Conservation (phyloP, 2,113 vertebrate species). For the Lophius piscatorius region DNA sequence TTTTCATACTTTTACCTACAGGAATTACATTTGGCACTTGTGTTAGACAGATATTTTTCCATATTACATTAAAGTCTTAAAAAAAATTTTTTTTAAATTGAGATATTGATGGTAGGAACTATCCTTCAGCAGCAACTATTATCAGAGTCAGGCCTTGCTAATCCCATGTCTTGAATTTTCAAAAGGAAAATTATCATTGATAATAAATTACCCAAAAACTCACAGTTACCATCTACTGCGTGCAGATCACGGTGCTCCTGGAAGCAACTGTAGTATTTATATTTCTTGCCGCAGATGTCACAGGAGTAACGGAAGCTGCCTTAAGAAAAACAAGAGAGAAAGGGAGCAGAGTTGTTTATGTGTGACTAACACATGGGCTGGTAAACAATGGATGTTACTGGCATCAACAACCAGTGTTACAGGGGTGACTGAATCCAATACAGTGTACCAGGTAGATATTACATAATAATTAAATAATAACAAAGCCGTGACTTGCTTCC, state of each 20-base stretch:
- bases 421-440: slow-evolving; percentile 1
- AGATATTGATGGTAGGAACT: no score
- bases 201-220: slow-evolving; percentile 24
- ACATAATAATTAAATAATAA: neutral
- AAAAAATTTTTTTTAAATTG: no score
- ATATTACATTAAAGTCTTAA: no score
- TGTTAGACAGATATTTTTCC: no score
- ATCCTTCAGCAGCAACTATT: no score
- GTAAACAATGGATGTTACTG: slow-evolving; percentile 6
- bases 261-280: slow-evolving; percentile 99
- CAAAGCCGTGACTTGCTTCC: no score
- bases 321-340: slow-evolving; percentile 70
- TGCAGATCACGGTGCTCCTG: slow-evolving; percentile 98
- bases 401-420: neutral
- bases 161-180: neutral
- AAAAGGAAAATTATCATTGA: slow-evolving; percentile 13
- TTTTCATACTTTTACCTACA: no score
- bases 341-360: slow-evolving; percentile 2
- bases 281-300: slow-evolving; percentile 98
- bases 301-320: slow-evolving; percentile 97
- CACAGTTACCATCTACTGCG: slow-evolving; percentile 90
- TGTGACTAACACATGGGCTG: neutral
- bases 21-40: no score
- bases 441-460: neutral
- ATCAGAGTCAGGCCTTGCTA: no score